phyloP scores from a whole-genome alignment of 2,113 vertebrate genomes.

The Chinchilla lanigera region DNA sequence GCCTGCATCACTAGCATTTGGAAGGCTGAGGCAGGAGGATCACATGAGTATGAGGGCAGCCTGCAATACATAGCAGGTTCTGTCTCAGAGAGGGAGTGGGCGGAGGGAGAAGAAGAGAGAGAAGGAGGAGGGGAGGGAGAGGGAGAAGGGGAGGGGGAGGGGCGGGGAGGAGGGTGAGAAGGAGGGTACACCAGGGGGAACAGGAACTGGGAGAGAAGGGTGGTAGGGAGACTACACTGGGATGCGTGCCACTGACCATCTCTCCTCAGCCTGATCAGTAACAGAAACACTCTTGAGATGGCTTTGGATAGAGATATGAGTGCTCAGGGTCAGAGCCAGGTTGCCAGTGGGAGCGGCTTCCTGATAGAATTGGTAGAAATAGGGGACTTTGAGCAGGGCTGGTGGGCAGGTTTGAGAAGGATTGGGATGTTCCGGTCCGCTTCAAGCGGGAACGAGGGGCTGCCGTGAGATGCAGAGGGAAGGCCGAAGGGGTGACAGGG shows the following conservation, averaged over 20 bases:
- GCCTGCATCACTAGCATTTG: not conserved
- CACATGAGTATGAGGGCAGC: not conserved
- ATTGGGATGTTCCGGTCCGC: not conserved
- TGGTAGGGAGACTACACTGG: not conserved
- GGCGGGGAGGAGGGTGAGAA: too few relatives aligned
- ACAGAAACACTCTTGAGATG: not conserved
- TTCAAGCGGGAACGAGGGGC: not conserved
- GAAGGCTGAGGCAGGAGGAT: not conserved
- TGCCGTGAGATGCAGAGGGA: not conserved
- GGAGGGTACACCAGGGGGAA: not conserved
- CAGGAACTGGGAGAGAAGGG: too few relatives aligned
- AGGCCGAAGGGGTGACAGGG: not conserved
- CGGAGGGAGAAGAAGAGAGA: fast-evolving
- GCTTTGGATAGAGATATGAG: not conserved
- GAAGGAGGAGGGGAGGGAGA: not conserved
- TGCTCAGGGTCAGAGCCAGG: too few relatives aligned
- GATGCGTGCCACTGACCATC: not conserved
- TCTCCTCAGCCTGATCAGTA: not conserved
- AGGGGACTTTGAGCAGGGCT: not conserved
- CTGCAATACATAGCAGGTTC: not conserved
- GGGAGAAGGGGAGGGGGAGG: too few relatives aligned
- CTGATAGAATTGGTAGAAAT: too few relatives aligned
- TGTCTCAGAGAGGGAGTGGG: not conserved
- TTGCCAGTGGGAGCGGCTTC: fast-evolving
- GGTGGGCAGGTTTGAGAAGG: not conserved